Percentiles rank a stretch among this genome's conserved stretches.
These are phyloP conservation scores for Babyrousa celebensis DNA, from an alignment of 2,797 vertebrate genomes.

Conservation along the genomic window DNA sequence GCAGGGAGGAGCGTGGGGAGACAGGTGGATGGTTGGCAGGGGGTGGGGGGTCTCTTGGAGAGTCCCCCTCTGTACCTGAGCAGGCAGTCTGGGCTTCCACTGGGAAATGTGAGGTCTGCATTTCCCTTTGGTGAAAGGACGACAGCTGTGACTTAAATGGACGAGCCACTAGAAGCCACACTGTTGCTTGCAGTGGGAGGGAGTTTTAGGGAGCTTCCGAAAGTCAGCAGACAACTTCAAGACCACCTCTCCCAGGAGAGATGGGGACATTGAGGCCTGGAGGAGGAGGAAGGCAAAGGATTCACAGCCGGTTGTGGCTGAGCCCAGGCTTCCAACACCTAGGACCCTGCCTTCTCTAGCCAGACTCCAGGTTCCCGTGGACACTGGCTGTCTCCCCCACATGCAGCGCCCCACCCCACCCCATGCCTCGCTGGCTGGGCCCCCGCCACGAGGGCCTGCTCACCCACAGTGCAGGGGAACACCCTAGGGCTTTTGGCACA, in stretches of 20 bases:
- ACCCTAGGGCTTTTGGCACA: not conserved
- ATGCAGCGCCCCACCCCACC: too few species aligned
- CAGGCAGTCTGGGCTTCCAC: not conserved
- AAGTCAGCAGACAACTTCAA: not conserved
- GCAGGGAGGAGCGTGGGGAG: not conserved
- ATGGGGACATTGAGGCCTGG: not conserved
- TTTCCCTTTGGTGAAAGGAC: not conserved
- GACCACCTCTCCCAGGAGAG: not conserved
- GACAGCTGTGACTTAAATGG: not conserved
- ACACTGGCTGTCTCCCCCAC: not conserved
- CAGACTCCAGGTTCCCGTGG: not conserved
- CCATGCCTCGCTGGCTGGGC: not conserved
- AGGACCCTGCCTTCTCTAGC: not conserved
- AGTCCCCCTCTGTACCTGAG: not conserved
- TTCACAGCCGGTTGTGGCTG: not conserved
- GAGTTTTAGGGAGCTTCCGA: not conserved
- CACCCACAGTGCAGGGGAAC: not conserved
- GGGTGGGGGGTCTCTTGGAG: not conserved
- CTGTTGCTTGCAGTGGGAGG: not conserved
- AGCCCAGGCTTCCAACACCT: not conserved
- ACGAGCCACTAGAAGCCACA: not conserved
- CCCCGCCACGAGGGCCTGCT: not conserved
- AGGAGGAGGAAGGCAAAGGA: not conserved
- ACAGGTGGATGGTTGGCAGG: not conserved
- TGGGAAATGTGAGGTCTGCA: not conserved